Conservation (phyloP, 2,888 invertebrate genomes). For the Agonopterix subpropinquella region DNA sequence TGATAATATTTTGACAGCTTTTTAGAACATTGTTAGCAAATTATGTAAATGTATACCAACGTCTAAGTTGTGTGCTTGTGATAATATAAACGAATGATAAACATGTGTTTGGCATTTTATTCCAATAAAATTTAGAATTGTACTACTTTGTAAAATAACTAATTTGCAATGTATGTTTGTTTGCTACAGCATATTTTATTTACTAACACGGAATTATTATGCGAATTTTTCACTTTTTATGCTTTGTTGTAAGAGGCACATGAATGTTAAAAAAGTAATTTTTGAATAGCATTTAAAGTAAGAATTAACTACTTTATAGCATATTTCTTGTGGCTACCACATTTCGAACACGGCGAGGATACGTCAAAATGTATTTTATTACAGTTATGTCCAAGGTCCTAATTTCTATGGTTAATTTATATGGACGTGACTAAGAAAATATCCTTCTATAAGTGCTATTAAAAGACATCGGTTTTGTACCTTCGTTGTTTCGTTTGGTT, state of each 20-base stretch:
- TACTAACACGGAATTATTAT: too few relatives aligned
- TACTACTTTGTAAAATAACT: too few relatives aligned
- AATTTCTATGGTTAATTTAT: too few relatives aligned
- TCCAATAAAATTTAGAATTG: conserved; percentile 29
- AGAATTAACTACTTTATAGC: background rate
- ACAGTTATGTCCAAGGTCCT: too few relatives aligned
- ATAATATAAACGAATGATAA: conserved; percentile 17
- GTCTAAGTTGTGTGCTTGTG: conserved; percentile 15
- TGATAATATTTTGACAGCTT: too few relatives aligned
- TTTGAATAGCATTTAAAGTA: too few relatives aligned
- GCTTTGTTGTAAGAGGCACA: too few relatives aligned
- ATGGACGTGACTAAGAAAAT: too few relatives aligned
- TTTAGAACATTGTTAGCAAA: background rate
- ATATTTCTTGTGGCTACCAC: background rate
- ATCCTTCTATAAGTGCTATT: conserved; percentile 28
- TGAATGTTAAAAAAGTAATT: too few relatives aligned
- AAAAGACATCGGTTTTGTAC: conserved; percentile 60
- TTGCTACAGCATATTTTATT: too few relatives aligned
- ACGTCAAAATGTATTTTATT: background rate
- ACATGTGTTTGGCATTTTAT: conserved; percentile 32
- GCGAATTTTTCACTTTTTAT: too few relatives aligned
- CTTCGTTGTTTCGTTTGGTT: conserved; percentile 44
- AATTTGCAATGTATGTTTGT: too few relatives aligned
- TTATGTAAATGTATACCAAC: conserved; percentile 8
- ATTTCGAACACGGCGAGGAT: conserved; percentile 1